Percentiles rank a stretch among this genome's conserved stretches.
Conservation (phyloP, 1,140 invertebrate species). For the Subanguina moxae region DNA sequence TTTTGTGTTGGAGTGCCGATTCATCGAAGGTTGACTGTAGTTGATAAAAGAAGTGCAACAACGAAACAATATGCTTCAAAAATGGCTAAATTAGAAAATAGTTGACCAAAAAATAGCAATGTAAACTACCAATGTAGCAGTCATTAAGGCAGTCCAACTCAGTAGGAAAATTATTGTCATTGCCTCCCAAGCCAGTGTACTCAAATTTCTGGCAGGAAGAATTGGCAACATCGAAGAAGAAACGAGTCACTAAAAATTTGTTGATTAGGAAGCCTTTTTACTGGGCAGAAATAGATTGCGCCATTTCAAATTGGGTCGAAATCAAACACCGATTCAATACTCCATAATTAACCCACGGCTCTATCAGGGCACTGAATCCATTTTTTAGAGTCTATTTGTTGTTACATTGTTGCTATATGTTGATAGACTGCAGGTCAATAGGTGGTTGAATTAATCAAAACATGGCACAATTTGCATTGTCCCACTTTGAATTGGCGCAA, state of each 20-base stretch:
- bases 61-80: too few species aligned
- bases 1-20: too few species aligned
- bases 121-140: conserved; percentile 27
- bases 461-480: background rate
- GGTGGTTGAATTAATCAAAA: conserved; percentile 5
- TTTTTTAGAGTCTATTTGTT: background rate
- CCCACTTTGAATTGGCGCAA: too few species aligned
- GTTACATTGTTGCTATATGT: too few species aligned
- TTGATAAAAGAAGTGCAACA: too few species aligned
- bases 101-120: background rate
- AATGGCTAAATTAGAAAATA: too few species aligned
- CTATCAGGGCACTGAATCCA: too few species aligned
- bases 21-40: too few species aligned
- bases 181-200: conserved; percentile 31
- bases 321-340: too few species aligned
- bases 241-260: conserved; percentile 20
- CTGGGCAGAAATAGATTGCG: background rate
- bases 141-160: conserved; percentile 36
- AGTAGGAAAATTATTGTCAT: conserved; percentile 32
- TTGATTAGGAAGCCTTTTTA: conserved; percentile 2
- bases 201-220: conserved; percentile 25
- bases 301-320: too few species aligned
- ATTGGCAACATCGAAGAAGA: conserved; percentile 24
- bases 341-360: too few species aligned
- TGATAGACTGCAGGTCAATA: background rate